Percentiles rank a stretch among this genome's conserved stretches.
phyloP scores from a whole-genome alignment of 2,888 invertebrate genomes.

The Lumbricus terrestris region DNA sequence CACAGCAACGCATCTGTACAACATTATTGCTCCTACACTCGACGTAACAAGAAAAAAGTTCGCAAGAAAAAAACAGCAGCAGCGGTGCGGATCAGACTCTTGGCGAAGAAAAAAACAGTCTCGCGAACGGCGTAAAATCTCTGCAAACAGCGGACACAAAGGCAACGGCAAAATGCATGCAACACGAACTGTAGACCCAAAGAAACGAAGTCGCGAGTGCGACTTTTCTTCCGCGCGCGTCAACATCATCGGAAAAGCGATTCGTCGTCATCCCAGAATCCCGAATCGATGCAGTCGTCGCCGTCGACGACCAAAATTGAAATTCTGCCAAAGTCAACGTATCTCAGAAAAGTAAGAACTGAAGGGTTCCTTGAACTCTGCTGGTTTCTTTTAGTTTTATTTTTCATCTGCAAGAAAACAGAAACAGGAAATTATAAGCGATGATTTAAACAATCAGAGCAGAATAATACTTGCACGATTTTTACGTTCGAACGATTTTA shows the following conservation, averaged over 20 bases:
- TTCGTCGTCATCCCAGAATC: neutral
- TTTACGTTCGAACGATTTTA: too few species aligned
- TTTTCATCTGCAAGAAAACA: neutral
- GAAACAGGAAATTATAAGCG: neutral
- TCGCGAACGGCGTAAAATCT: neutral
- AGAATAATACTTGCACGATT: too few species aligned
- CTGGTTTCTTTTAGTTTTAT: neutral
- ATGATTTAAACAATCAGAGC: neutral
- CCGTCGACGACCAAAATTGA: neutral
- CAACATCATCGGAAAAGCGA: neutral
- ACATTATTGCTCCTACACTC: neutral
- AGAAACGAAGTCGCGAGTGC: neutral
- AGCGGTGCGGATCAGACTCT: neutral
- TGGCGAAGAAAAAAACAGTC: neutral
- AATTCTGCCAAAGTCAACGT: slow-evolving; percentile 3
- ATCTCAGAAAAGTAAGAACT: neutral
- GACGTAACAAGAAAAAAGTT: neutral
- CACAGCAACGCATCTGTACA: neutral
- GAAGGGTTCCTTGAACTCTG: neutral
- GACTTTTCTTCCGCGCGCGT: neutral
- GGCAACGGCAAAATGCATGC: neutral
- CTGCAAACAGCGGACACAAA: neutral
- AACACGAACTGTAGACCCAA: neutral
- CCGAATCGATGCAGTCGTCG: neutral
- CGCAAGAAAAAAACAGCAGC: slow-evolving; percentile 3